Evolutionary conservation across 1,140 invertebrate species (phyloP), one percentile per base, ranked within the genome.

Genomic region (Lasioglossum albipes): DNA sequence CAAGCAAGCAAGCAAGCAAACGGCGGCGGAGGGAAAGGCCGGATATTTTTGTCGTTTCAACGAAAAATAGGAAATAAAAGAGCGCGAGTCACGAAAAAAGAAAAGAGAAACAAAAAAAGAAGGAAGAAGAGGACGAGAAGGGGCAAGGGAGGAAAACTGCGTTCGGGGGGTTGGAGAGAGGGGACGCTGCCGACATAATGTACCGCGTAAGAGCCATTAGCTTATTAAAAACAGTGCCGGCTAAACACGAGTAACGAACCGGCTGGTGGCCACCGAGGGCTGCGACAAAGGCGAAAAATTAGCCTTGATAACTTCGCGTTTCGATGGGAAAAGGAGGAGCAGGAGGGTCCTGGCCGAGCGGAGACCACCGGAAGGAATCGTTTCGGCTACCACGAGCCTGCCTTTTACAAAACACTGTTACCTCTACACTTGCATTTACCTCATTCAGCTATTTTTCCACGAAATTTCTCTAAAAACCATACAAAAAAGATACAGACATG

Each of bases 201-300:
- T 89, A 84, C 86, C 87, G 87, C 85, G 87, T 91, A 90, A 92
- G 90, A 93, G 90, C 92, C 92, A 93, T 92, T 93, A 92, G 91
- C 91, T 93, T 92, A 93, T 93, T 93, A 93, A 93, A 92, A 93
- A 91, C 88, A 90, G 87, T 84, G 82, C 83, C 83, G 84, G 81
- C 83, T 88, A 88, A 86, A 88, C 85, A 84, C 87, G 88, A 84
- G 84, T 87, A 91, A 89, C 84, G 79, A 85, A 80, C 82, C 65
- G 76, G 74, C 68, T 75, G 87, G 61, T 86, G 80, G 81, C 85
- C 79, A 86, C 72, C 80, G 83, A 83, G 82, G 76, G 82, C 75
- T 79, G 78, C 87, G 85, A 91, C 89, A 90, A 90, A 90, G 87
- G 87, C 87, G 89, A 83, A 90, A 92, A 92, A 91, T 92, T 91